phyloP scores from a whole-genome alignment of 2,113 vertebrate species.

The Prietella phreatophila region DNA sequence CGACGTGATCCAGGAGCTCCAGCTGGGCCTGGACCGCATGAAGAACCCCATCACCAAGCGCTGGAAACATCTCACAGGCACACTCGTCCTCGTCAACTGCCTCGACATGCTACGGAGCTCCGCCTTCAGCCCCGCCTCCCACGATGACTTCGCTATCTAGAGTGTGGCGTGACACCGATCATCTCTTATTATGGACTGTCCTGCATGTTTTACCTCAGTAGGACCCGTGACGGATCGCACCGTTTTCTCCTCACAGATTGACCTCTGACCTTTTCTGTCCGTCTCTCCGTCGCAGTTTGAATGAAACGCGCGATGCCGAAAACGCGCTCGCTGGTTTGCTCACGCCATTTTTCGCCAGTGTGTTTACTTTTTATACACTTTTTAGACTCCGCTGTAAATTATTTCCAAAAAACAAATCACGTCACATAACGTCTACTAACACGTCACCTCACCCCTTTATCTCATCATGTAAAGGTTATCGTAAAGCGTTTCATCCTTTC shows the following conservation, averaged over 20 bases:
- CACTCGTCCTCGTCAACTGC: constrained; percentile 91
- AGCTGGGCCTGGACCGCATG: constrained; percentile 93
- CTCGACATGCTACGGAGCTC: constrained; percentile 88
- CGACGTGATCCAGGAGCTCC: constrained; percentile 95
- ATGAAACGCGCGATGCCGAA: neutral
- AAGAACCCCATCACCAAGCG: constrained; percentile 94
- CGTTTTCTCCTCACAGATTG: constrained; percentile 6
- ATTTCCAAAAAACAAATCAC: neutral
- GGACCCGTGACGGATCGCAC: neutral
- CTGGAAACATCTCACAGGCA: constrained; percentile 95
- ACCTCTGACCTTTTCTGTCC: constrained; percentile 9
- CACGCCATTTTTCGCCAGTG: neutral
- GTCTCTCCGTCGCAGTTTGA: neutral
- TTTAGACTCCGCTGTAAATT: neutral
- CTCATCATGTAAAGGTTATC: neutral
- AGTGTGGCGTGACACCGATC: neutral
- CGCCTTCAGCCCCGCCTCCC: constrained; percentile 82
- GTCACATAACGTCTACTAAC: neutral
- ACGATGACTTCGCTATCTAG: constrained; percentile 89
- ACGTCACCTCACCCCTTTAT: neutral
- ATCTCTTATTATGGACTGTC: neutral
- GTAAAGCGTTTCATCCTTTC: neutral
- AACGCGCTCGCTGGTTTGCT: neutral
- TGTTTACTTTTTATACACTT: constrained; percentile 9
- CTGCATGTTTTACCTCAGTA: constrained; percentile 33